Conservation (phyloP, 2,797 vertebrate genomes). For the Psittacula echo region DNA sequence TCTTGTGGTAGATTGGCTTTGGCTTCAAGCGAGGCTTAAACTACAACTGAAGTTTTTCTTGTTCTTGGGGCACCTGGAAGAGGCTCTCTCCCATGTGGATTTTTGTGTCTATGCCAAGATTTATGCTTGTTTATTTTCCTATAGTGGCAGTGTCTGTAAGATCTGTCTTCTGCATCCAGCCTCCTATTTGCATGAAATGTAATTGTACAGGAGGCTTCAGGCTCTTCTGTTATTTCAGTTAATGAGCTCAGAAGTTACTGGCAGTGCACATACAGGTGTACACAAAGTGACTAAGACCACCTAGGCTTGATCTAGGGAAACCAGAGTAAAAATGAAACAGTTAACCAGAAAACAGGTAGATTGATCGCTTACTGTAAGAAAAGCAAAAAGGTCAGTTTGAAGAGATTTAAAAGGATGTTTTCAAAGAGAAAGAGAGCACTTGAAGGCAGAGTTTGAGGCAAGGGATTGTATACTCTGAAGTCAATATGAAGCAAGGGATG, state of each 20-base stretch:
- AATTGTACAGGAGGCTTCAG: constrained; percentile 35
- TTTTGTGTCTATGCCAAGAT: background rate
- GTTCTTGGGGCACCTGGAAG: background rate
- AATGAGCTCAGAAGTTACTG: constrained; percentile 32
- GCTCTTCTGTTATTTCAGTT: background rate
- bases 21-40: constrained; percentile 21
- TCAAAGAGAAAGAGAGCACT: background rate
- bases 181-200: background rate
- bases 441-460: background rate
- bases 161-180: background rate
- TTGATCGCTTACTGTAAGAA: background rate
- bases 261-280: fast-evolving
- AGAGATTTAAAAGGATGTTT: background rate
- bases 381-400: background rate
- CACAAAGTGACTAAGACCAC: background rate
- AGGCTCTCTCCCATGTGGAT: background rate
- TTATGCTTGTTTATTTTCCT: constrained; percentile 13
- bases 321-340: background rate
- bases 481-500: background rate
- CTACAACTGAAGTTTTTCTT: background rate
- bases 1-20: background rate
- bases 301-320: background rate
- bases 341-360: background rate
- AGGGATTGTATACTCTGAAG: background rate
- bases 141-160: background rate